phyloP scores from a whole-genome alignment of 2,113 vertebrate species.

The Syngnathus floridae region DNA sequence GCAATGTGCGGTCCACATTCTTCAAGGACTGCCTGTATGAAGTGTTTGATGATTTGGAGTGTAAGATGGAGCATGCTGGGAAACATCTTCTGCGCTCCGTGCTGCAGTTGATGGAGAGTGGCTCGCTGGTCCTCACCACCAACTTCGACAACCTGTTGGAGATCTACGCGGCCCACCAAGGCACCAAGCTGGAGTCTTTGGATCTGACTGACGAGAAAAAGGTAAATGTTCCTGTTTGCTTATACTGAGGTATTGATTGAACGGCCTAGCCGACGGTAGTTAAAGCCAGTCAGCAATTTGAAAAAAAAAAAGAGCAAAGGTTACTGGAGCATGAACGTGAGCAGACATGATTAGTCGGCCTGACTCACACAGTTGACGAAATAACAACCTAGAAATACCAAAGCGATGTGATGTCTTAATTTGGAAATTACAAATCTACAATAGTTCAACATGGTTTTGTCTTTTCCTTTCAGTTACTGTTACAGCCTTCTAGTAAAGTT shows the following conservation, averaged over 20 bases:
- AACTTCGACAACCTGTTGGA: conserved; percentile 96
- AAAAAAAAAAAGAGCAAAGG: conserved; percentile 24
- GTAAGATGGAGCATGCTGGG: conserved; percentile 91
- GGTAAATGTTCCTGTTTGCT: conserved; percentile 60
- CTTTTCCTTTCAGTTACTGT: neutral
- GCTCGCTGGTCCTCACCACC: conserved; percentile 87
- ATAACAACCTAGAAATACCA: neutral
- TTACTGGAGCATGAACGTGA: conserved; percentile 13
- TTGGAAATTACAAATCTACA: neutral
- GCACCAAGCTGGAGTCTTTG: conserved; percentile 87
- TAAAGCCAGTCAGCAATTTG: conserved; percentile 18
- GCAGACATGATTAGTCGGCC: neutral
- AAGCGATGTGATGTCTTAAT: neutral
- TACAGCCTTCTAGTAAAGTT: conserved; percentile 6
- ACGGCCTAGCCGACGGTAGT: neutral
- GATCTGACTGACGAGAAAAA: conserved; percentile 95
- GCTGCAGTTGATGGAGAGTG: conserved; percentile 89
- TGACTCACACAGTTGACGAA: neutral
- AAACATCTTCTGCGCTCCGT: conserved; percentile 89
- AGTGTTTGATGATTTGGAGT: conserved; percentile 91
- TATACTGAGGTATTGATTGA: conserved; percentile 13
- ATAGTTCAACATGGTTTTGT: neutral
- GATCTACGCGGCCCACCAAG: conserved; percentile 87
- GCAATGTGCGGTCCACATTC: conserved; percentile 89
- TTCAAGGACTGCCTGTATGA: conserved; percentile 96